Evolutionary conservation across 2,113 vertebrate species (phyloP), one percentile per base, ranked within the genome.

Genomic region (Chaetodon trifascialis): DNA sequence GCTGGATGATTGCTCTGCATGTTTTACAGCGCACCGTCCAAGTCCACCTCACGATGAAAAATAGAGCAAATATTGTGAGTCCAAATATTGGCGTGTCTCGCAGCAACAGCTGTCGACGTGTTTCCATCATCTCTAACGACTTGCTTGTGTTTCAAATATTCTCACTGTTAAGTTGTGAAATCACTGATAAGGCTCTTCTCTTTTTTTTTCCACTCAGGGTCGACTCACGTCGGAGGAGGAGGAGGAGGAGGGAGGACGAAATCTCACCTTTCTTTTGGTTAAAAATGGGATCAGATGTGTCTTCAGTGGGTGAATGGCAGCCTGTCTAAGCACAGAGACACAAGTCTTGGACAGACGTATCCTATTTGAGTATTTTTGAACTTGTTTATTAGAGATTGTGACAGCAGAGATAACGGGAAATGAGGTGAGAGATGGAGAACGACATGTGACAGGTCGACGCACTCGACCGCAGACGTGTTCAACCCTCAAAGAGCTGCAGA

Each of bases 51-150:
- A 62, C 21, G 0, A 52, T 86, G 86, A 88, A 84, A 84, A 84
- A 84, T 72, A 25, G 59, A 10, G 4, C 76, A 83, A 90, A 85
- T 82, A 90, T 88, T 88, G 88, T 85, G 73, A 86, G 19, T 88
- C 49, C 19, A 91, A 90, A 88, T 71, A 86, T 69, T 81, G 42
- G 16, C 36, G 47, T 7, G 2, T 70, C 81, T 78, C 30, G 11
- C 36, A 74, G 54, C 76, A 82, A 73, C 88, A 85, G 79, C 75
- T 68, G 69, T 46, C 79, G 79, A 81, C 36, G 30, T 47, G 40
- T 82, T 79, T 85, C 80, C 77, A 52, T 55, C 60, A 47, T 79
- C 59, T 64, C 11, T 46, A 74, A 77, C 0, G 44, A 62, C 70
- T 46, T 44, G 34, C 59, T 76, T 36, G 19, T 17, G 14, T 79